These are phyloP conservation scores for Tridacna crocea DNA, from an alignment of 2,888 invertebrate species.

Conservation along the genomic window DNA sequence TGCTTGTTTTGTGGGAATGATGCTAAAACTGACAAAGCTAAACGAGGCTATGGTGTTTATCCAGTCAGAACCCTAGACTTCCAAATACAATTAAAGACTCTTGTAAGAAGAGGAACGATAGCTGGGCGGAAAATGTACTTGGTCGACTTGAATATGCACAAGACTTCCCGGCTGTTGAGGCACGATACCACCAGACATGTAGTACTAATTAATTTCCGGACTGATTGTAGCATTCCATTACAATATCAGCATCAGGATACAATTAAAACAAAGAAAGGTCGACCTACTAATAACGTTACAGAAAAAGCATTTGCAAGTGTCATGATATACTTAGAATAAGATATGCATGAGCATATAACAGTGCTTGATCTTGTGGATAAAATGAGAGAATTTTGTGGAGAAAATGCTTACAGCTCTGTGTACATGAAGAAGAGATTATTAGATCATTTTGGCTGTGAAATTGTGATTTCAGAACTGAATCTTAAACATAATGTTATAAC, in stretches of 20 bases:
- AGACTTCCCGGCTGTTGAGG: constrained; percentile 31
- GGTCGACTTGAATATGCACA: constrained; percentile 37
- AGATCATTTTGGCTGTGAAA: constrained; percentile 33
- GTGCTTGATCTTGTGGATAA: constrained; percentile 31
- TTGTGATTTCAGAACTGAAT: constrained; percentile 32
- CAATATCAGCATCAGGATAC: constrained; percentile 8
- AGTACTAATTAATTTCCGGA: constrained; percentile 25
- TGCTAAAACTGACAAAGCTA: background rate
- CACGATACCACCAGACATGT: constrained; percentile 21
- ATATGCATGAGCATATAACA: constrained; percentile 17
- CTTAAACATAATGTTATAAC: constrained; percentile 36
- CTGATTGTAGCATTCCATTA: constrained; percentile 9
- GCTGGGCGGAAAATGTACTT: constrained; percentile 32
- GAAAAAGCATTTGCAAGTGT: constrained; percentile 8
- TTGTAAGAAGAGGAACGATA: constrained; percentile 31
- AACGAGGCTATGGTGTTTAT: too few relatives aligned
- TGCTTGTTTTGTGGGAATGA: too few relatives aligned
- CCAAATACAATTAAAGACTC: constrained; percentile 8
- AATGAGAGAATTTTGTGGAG: constrained; percentile 33
- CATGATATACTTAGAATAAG: constrained; percentile 15
- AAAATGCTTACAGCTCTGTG: constrained; percentile 29
- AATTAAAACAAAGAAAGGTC: constrained; percentile 7
- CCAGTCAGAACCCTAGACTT: constrained; percentile 7
- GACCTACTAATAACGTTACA: constrained; percentile 8
- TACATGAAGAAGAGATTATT: constrained; percentile 36